Conservation (phyloP, 2,797 vertebrate species). For the Notamacropus eugenii region DNA sequence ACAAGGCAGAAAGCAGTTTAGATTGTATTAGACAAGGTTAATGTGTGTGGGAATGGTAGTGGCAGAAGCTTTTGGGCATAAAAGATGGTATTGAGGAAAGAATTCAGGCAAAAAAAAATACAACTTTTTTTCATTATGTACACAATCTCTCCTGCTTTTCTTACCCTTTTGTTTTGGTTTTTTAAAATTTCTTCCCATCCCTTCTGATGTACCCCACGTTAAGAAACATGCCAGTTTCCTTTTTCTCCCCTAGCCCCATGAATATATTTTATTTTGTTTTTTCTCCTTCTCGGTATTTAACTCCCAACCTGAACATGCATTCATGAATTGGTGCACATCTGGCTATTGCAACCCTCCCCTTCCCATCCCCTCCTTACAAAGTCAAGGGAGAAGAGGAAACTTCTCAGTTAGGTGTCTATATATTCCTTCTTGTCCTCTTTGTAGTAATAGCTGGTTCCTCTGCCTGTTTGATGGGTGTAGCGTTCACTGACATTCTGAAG, state of each 20-base stretch:
- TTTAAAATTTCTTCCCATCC: not conserved
- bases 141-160: not conserved
- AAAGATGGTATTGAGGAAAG: not conserved
- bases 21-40: not conserved
- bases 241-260: not conserved
- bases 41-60: not conserved
- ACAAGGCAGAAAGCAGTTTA: not conserved
- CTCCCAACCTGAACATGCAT: not conserved
- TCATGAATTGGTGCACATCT: not conserved
- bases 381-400: not conserved
- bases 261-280: not conserved
- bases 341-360: not conserved
- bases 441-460: not conserved
- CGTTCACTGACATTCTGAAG: not conserved
- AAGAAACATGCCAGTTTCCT: not conserved
- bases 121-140: not conserved
- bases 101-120: not conserved
- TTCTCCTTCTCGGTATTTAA: not conserved
- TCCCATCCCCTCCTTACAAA: not conserved
- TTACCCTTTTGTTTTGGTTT: not conserved
- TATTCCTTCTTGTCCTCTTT: not conserved
- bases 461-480: not conserved
- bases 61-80: not conserved
- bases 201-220: not conserved
- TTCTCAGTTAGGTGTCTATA: not conserved